phyloP scores from a whole-genome alignment of 2,888 invertebrate species.

The Dolichopus griseipennis region DNA sequence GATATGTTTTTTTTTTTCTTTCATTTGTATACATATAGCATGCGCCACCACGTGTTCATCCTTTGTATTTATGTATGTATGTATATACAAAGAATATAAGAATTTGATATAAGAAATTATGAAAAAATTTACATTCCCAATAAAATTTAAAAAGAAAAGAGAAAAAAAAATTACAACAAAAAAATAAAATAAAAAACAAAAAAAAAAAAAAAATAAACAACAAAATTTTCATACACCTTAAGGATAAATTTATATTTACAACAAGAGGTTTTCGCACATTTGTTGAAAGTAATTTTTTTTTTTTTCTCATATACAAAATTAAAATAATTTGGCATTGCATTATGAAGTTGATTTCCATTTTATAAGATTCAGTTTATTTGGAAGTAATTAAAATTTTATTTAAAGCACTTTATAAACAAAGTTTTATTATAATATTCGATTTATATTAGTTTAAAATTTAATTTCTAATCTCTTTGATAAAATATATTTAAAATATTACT shows the following conservation, averaged over 20 bases:
- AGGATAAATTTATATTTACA: background rate
- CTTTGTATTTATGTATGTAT: background rate
- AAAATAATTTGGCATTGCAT: too few relatives aligned
- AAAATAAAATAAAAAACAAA: background rate
- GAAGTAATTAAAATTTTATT: too few relatives aligned
- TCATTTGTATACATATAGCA: background rate
- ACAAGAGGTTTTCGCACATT: background rate
- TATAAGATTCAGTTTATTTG: too few relatives aligned
- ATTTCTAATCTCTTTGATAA: too few relatives aligned
- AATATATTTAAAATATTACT: too few relatives aligned
- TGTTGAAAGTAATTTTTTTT: background rate
- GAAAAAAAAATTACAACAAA: background rate
- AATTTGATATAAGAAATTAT: background rate
- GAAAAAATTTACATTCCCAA: background rate
- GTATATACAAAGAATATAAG: background rate
- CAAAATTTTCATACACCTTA: constrained; percentile 6
- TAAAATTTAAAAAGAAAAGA: background rate
- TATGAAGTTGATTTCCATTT: too few relatives aligned
- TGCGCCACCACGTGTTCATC: background rate
- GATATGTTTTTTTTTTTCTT: background rate
- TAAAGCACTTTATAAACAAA: too few relatives aligned
- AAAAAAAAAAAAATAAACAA: background rate
- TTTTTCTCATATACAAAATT: too few relatives aligned
- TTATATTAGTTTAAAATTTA: too few relatives aligned
- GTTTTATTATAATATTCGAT: too few relatives aligned